phyloP scores from a whole-genome alignment of 2,113 vertebrate species.

The Vicugna pacos region DNA sequence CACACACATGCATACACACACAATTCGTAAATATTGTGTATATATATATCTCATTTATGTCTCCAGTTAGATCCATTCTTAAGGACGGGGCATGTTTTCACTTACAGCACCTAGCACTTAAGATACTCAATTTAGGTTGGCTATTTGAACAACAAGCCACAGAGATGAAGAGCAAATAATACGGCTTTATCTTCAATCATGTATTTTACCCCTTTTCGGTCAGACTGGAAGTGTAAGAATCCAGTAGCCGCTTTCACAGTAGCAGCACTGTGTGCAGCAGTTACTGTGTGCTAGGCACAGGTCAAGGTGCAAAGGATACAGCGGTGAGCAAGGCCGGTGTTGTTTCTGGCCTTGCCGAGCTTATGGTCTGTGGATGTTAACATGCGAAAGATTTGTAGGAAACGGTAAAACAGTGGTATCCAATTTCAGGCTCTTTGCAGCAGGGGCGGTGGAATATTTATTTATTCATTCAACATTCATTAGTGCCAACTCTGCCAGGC shows the following conservation, averaged over 20 bases:
- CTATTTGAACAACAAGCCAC: slow-evolving; percentile 6
- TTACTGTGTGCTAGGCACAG: not conserved
- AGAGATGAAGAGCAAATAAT: not conserved
- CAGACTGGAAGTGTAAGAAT: not conserved
- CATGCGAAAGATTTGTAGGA: not conserved
- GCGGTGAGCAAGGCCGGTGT: not conserved
- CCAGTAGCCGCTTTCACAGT: not conserved
- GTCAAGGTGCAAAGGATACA: not conserved
- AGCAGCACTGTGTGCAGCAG: not conserved
- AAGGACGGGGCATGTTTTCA: slow-evolving; percentile 5
- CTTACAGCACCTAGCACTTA: not conserved
- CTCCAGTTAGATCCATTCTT: not conserved
- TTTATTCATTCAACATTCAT: not conserved
- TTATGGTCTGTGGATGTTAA: not conserved
- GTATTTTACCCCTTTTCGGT: not conserved
- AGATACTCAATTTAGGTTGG: not conserved
- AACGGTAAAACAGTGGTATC: not conserved
- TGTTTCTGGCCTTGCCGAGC: not conserved
- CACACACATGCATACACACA: too few species aligned
- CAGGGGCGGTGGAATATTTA: slow-evolving; percentile 12
- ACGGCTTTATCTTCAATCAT: not conserved
- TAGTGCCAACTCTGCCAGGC: not conserved
- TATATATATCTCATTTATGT: slow-evolving; percentile 13
- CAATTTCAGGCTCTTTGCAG: not conserved
- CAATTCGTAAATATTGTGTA: too few species aligned